Conservation (phyloP, 1,140 invertebrate genomes). For the Tetranychus urticae region DNA sequence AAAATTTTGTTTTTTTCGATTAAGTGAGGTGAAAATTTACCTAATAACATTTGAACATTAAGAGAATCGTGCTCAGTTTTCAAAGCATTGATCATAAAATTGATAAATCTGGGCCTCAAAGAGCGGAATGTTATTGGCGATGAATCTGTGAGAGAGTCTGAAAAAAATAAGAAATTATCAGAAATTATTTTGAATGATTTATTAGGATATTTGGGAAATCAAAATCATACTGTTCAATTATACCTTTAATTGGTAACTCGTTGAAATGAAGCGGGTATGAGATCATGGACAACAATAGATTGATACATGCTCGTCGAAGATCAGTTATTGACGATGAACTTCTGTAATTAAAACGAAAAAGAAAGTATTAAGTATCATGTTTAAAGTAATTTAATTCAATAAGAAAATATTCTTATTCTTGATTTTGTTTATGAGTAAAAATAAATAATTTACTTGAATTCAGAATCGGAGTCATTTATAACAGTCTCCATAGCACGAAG, state of each 20-base stretch:
- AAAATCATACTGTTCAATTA: conserved; percentile 3
- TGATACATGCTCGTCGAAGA: conserved; percentile 63
- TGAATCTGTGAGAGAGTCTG: conserved; percentile 15
- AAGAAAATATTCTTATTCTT: no score
- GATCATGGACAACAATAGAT: conserved; percentile 63
- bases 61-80: conserved; percentile 59
- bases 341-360: not conserved
- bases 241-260: conserved; percentile 30
- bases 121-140: conserved; percentile 40
- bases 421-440: no score
- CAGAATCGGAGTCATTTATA: conserved; percentile 19
- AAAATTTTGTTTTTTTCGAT: no score
- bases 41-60: conserved; percentile 71
- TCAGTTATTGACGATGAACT: conserved; percentile 31
- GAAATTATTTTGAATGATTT: not conserved
- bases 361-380: no score
- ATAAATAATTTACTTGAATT: conserved; percentile 3
- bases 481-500: conserved; percentile 68
- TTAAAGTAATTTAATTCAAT: not conserved
- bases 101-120: conserved; percentile 53
- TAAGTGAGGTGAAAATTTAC: not conserved
- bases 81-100: conserved; percentile 58
- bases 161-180: conserved; percentile 4
- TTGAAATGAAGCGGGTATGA: conserved; percentile 71
- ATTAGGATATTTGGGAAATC: not conserved